A percentile compares a stretch with the other conserved stretches of the same genome.
Evolutionary conservation across 37 sponge, comb jelly and placozoan species (phyloP).

Genomic region (Halisarca cf. caerulea): DNA sequence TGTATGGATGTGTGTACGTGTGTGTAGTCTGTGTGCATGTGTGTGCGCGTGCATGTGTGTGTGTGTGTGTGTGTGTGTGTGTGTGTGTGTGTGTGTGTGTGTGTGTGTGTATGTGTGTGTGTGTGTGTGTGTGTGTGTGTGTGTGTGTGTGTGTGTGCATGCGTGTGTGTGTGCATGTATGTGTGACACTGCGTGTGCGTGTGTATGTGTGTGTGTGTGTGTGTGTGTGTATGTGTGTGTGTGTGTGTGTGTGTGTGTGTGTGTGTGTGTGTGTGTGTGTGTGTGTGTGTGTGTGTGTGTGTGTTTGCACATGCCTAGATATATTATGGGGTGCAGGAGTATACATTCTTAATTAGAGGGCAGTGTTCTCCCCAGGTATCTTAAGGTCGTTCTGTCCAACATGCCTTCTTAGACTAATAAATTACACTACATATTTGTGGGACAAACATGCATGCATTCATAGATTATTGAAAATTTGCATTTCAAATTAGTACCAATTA

Average conservation of each 20-base stretch:
- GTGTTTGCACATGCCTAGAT: not conserved
- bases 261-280: constrained; percentile 19
- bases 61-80: constrained; percentile 24
- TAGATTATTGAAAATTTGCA: no score
- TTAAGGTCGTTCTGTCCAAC: no score
- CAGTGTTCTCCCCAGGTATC: no score
- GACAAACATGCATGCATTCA: no score
- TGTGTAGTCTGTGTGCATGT: not conserved
- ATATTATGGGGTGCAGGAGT: no score
- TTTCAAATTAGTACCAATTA: no score
- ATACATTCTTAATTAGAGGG: no score
- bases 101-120: constrained; percentile 21
- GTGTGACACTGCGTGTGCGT: not conserved
- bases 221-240: constrained; percentile 4
- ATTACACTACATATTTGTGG: no score
- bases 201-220: constrained; percentile 14
- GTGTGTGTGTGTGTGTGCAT: not conserved
- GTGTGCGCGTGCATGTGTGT: constrained; percentile 10
- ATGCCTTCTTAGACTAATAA: no score
- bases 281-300: constrained; percentile 13
- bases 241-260: constrained; percentile 21
- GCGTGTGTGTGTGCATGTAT: not conserved
- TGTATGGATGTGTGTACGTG: not conserved
- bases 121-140: constrained; percentile 14
- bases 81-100: constrained; percentile 24